Percentiles rank a stretch among this genome's conserved stretches.
phyloP scores from a whole-genome alignment of 1,140 invertebrate species.

The Wasmannia auropunctata region DNA sequence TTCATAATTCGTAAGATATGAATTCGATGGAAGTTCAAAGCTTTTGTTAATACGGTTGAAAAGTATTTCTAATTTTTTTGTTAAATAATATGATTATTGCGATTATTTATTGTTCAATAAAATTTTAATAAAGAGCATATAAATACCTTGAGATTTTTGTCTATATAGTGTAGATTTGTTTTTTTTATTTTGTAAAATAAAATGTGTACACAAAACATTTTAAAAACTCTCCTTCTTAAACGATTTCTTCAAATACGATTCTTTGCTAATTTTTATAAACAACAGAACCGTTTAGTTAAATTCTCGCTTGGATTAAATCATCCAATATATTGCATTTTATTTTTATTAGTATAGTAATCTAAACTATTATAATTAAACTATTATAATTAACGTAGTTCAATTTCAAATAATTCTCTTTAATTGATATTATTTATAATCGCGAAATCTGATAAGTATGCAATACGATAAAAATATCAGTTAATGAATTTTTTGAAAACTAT shows the following conservation, averaged over 20 bases:
- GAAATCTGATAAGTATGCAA: background rate
- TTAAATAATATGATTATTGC: background rate
- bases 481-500: background rate
- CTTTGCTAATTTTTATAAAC: background rate
- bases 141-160: background rate
- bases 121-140: background rate
- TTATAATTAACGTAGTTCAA: background rate
- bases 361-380: too few species aligned
- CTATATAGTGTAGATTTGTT: background rate
- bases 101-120: background rate
- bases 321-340: background rate
- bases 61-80: constrained; percentile 17
- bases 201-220: background rate
- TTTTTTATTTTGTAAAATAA: background rate
- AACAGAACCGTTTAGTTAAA: background rate
- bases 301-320: background rate
- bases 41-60: constrained; percentile 47
- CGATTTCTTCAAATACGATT: background rate
- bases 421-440: background rate
- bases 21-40: constrained; percentile 69
- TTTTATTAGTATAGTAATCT: background rate
- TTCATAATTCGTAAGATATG: constrained; percentile 73
- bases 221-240: background rate
- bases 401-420: background rate
- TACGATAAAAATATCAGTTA: background rate